Evolutionary conservation across 1,140 invertebrate species (phyloP).

Genomic region (Propsilocerus akamusi): DNA sequence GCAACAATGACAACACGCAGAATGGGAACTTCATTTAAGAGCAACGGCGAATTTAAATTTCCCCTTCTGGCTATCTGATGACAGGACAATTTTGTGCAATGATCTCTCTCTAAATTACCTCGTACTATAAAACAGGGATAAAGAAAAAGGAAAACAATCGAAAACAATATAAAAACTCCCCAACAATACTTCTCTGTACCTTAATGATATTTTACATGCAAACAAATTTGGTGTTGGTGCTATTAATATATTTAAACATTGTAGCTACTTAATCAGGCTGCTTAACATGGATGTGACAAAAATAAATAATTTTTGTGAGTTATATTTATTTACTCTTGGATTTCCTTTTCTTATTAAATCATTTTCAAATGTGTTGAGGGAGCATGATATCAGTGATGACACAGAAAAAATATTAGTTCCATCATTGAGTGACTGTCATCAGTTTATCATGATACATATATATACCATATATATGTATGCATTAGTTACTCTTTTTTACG

Average conservation of each 20-base stretch:
- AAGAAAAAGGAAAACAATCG: too few relatives aligned
- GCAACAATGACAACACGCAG: slow-evolving; percentile 18
- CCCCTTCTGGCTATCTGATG: neutral
- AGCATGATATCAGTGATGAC: neutral
- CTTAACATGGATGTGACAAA: too few relatives aligned
- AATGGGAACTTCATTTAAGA: slow-evolving; percentile 14
- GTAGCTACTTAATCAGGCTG: neutral
- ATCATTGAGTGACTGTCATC: neutral
- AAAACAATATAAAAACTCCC: too few relatives aligned
- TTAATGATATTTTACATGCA: neutral
- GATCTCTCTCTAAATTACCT: neutral
- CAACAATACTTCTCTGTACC: neutral
- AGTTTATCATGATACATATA: too few relatives aligned
- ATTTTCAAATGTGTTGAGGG: too few relatives aligned
- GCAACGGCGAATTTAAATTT: too few relatives aligned
- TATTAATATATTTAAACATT: neutral
- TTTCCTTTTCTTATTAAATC: neutral
- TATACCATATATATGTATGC: too few relatives aligned
- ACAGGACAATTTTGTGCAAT: too few relatives aligned
- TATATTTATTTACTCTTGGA: neutral
- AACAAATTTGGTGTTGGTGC: neutral
- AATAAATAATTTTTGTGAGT: neutral
- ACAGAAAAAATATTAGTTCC: neutral
- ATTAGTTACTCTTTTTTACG: too few relatives aligned
- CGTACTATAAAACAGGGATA: neutral